Evolutionary conservation across 2,113 vertebrate species (phyloP).

Genomic region (Boulengeromyrus knoepffleri): DNA sequence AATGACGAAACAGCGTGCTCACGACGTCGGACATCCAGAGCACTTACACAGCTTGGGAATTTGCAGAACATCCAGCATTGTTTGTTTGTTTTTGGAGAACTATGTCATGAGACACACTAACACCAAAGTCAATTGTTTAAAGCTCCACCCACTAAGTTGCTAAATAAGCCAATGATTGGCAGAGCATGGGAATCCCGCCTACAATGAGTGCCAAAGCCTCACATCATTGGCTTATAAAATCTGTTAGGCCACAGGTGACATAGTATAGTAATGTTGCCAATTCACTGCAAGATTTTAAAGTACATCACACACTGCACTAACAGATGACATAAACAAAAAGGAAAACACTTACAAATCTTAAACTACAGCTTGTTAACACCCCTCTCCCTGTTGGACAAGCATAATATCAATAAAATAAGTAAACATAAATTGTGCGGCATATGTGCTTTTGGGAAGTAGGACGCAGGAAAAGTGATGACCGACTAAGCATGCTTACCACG

Average conservation of each 20-base stretch:
- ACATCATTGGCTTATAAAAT: not conserved
- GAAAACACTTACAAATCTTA: not conserved
- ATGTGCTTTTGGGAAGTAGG: not conserved
- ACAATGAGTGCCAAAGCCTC: not conserved
- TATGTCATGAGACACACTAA: not conserved
- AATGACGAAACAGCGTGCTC: not conserved
- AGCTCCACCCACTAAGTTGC: not conserved
- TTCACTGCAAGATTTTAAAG: not conserved
- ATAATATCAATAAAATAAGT: not conserved
- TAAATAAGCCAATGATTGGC: not conserved
- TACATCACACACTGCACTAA: not conserved
- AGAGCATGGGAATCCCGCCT: not conserved
- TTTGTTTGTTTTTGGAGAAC: not conserved
- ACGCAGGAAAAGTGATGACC: not conserved
- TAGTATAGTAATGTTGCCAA: not conserved
- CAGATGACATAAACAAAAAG: not conserved
- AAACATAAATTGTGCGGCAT: not conserved
- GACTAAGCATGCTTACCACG: conserved; percentile 57
- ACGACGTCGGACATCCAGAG: not conserved
- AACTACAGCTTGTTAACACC: not conserved
- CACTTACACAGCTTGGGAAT: not conserved
- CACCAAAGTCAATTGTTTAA: not conserved
- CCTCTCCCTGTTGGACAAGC: not conserved
- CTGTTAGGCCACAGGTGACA: not conserved
- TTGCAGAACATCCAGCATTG: not conserved